Evolutionary conservation across 2,888 invertebrate genomes (phyloP).

Genomic region (Eupeodes luniger): DNA sequence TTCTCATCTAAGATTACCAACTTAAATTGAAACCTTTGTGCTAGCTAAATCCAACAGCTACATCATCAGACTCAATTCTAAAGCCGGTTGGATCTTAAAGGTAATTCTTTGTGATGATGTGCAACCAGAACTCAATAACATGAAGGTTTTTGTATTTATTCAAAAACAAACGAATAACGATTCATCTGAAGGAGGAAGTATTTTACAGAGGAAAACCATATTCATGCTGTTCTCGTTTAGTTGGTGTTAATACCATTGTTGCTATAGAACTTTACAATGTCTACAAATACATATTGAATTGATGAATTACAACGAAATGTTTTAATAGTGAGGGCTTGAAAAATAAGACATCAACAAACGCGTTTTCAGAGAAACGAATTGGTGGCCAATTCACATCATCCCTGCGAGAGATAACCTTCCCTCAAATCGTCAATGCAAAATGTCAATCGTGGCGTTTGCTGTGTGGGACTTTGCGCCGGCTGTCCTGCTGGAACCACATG

Average conservation of each 20-base stretch:
- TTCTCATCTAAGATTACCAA: constrained; percentile 45
- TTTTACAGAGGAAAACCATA: constrained; percentile 21
- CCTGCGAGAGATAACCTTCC: no score
- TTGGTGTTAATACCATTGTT: constrained; percentile 49
- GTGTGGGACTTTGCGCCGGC: no score
- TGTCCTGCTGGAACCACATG: no score
- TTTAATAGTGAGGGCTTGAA: background rate
- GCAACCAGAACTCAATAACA: constrained; percentile 41
- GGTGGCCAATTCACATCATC: no score
- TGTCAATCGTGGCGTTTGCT: no score
- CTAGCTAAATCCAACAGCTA: background rate
- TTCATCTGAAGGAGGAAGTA: constrained; percentile 63
- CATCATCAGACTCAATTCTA: background rate
- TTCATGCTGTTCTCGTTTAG: constrained; percentile 48
- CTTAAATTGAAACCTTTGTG: constrained; percentile 55
- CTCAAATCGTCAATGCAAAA: no score
- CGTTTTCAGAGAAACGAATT: no score
- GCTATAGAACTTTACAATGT: constrained; percentile 37
- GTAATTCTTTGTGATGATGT: constrained; percentile 52
- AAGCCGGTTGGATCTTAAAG: background rate
- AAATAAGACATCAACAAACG: background rate
- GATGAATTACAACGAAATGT: background rate
- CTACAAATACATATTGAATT: constrained; percentile 9
- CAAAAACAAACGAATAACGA: constrained; percentile 56
- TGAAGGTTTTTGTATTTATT: constrained; percentile 21